A percentile compares a stretch with the other conserved stretches of the same genome.
These are phyloP conservation scores for Ictalurus furcatus DNA, from an alignment of 2,113 vertebrate species.

Conservation along the genomic window DNA sequence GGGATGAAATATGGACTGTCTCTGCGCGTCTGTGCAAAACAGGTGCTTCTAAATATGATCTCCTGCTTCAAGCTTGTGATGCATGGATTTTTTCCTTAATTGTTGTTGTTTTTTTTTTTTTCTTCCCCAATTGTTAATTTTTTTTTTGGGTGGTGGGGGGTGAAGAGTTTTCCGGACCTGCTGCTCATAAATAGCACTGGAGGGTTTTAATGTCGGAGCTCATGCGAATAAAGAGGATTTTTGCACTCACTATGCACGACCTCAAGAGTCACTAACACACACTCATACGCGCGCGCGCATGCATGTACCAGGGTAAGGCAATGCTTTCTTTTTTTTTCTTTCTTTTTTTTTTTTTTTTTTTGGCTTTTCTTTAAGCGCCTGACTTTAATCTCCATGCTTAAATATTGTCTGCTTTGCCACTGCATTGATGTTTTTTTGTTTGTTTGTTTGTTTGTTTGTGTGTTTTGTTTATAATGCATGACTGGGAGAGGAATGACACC, in stretches of 20 bases:
- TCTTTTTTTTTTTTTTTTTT: too few species aligned
- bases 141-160: too few species aligned
- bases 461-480: background rate
- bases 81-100: background rate
- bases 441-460: background rate
- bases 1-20: conserved; percentile 32
- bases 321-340: background rate
- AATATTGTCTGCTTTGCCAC: background rate
- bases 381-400: background rate
- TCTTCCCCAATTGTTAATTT: background rate
- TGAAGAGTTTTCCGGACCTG: background rate
- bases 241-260: conserved; percentile 22
- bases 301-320: conserved; percentile 15
- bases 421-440: background rate
- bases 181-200: conserved; percentile 10
- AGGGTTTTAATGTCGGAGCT: conserved; percentile 24
- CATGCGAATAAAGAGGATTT: conserved; percentile 23
- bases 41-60: conserved; percentile 54
- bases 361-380: too few species aligned
- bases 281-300: background rate
- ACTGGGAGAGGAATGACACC: background rate
- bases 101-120: background rate
- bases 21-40: conserved; percentile 60
- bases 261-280: conserved; percentile 22
- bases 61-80: background rate